Evolutionary conservation across 2,797 vertebrate genomes (phyloP), one percentile per base, ranked within the genome.

Genomic region (Rallus crepitans): DNA sequence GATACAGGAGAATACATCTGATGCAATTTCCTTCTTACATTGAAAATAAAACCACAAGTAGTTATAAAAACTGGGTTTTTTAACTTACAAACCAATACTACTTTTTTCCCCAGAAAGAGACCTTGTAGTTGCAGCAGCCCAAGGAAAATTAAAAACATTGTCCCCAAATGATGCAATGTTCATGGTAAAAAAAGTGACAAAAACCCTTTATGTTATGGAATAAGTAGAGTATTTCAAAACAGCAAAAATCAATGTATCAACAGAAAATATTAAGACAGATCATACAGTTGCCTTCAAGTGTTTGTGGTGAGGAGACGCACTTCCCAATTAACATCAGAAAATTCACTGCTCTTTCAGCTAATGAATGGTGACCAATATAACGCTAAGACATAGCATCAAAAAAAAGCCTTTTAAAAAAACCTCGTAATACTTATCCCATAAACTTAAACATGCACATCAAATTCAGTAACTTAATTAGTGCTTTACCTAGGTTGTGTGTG

Each of bases 321-420:
- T 55, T 93, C n/a, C 9, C 27, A 65, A 33, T 45, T 61, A 68
- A 59, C 5, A 39, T 0, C 15, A 1, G 2, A 69, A 14, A 66
- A 63, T 33, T 87, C 72, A 94, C 56, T 94, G 82, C 88, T 82
- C 80, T 88, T 83, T 85, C 61, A 71, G 3, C 52, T 87, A 89
- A 47, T 8, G 33, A 82, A 82, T 9, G 19, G 25, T 56, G 39
- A 60, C 14, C n/a, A 48, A 53, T 81, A 23, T 16, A 90, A 50
- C 2, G 3, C 11, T 19, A 79, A 55, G 31, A 83, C 11, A 64
- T 0, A 1, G 24, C 9, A 92, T 33, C 2, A 57, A 66, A 85
- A 81, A 82, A 65, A 37, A 4, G 6, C 27, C 48, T 40, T 50
- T 53, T 33, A 59, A 61, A 88, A 82, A 59, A 53, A 53, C 55